Base-by-base conservation (phyloP, 2,888 invertebrate genomes). In the Pollenia amentaria region DNA sequence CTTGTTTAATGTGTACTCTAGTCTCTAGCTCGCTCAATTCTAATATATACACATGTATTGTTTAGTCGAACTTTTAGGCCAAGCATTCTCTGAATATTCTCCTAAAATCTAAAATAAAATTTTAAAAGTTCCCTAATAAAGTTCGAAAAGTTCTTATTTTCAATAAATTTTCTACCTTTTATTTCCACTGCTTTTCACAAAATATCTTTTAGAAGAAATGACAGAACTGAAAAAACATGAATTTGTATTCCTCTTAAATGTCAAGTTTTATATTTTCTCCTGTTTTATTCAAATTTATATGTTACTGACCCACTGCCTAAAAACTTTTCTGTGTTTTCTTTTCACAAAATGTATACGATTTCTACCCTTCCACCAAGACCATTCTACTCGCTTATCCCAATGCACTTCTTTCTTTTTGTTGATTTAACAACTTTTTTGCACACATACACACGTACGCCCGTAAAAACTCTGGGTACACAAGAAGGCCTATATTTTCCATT, bases 261-360 rank as follows among this genome's bases (percentile, higher is more conserved):
- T 65, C 18, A 40, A 38, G 38, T 83, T 77, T 53, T 82, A 12
- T 76, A 60, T 65, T 80, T 80, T 14, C 42, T 64, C 2, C 65
- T 73, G 57, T 78, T 78, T 83, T 80, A 82, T 84, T 84, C 60
- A 76, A 77, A 87, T 84, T 76, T 84, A 48, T 67, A 79, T 86
- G 51, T 80, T 87, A 84, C 72, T 87, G 84, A 87, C 87, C 87
- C 84, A 87, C 79, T 84, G 87, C 87, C 87, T 87, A 84, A 84
- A 84, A 73, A 53, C 65, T 46, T 79, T 75, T 82, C 14, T 72
- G 11, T 57, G 51, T 62, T 83, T 65, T 75, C 48, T 70, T 75
- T 69, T 85, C 14, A 14, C 79, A 38, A 64, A 48, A 48, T 57
- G 21, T 29, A 48, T 60, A 73, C 16, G 62, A 48, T 72, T 73